Conservation (phyloP, 2,797 vertebrate genomes). For the Erithacus rubecula region DNA sequence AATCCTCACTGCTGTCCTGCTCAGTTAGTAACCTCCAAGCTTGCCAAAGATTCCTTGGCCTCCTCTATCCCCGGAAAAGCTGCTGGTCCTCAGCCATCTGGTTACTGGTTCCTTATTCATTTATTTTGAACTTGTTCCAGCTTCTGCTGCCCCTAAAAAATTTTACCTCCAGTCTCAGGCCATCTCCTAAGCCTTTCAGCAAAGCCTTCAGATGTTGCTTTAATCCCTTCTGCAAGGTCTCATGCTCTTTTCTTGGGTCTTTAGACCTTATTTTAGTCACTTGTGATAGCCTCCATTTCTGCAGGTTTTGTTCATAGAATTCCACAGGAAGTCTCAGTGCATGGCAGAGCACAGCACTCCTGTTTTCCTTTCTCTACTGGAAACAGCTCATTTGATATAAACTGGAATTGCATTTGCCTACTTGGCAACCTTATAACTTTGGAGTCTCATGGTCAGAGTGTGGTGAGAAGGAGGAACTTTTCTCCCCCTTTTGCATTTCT, state of each 20-base stretch:
- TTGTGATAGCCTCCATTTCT: conserved; percentile 53
- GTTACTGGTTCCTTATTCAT: conserved; percentile 68
- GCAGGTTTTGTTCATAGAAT: conserved; percentile 55
- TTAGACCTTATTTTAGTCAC: conserved; percentile 44
- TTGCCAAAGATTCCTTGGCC: conserved; percentile 70
- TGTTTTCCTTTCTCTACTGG: conserved; percentile 28
- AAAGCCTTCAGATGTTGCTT: conserved; percentile 58
- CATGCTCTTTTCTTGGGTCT: conserved; percentile 40
- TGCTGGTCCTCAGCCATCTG: conserved; percentile 67
- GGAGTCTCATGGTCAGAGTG: background rate
- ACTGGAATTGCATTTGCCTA: conserved; percentile 20
- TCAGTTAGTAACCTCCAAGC: conserved; percentile 58
- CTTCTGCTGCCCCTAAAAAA: conserved; percentile 49
- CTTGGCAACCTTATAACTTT: conserved; percentile 23
- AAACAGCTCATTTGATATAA: conserved; percentile 39
- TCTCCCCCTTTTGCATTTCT: background rate
- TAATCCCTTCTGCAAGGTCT: conserved; percentile 56
- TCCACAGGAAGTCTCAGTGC: conserved; percentile 54
- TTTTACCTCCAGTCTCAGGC: conserved; percentile 54
- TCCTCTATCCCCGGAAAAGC: conserved; percentile 65
- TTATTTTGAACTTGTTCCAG: conserved; percentile 54
- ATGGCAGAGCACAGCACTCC: conserved; percentile 51
- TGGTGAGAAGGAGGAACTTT: background rate
- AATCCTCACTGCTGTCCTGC: conserved; percentile 39
- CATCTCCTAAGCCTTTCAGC: conserved; percentile 54